Base-by-base conservation (phyloP, 2,797 vertebrate species). In the Tadarida brasiliensis region DNA sequence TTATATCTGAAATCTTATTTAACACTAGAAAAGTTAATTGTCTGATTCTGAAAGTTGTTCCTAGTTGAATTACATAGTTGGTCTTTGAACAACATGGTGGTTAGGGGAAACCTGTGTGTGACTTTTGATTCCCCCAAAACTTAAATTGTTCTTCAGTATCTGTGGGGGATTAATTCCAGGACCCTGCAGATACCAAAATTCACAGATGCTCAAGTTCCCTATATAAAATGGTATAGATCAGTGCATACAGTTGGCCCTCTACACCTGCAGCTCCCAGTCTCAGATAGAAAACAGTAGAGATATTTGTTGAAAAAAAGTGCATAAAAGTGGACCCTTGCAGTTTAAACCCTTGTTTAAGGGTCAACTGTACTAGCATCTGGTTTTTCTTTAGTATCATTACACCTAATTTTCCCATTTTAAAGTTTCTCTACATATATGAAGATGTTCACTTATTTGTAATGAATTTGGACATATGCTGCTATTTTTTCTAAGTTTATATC, bases 351-450 rank as follows among this genome's bases (percentile, higher is more conserved):
- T 44, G 68, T 71, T 44, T 5, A 44, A 26, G 68, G 39, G 35
- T 44, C 35, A 26, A 7, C 68, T 44, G 68, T 44, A 51, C 57
- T 92, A 35, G 63, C n/a, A 24, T 86, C 74, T 93, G 24, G 17
- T 83, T 96, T 74, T 95, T 95, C 71, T 65, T 92, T 81, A 81
- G 61, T 83, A 54, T 57, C 15, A 24, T 95, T 96, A 65, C 59
- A 65, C 22, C 11, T 30, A 71, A 63, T 67, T 93, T 86, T 90
- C 11, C 19, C 35, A 71, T 74, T 90, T 92, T 73, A 65, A 94
- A 85, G 61, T 63, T 4, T 65, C 44, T 88, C 92, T 86, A 82
- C 91, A 71, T 91, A 54, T 70, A 51, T 68, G 78, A 87, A 80
- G 81, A 71, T 83, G 61, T 76, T 87, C 94, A 85, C n/a, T 90